phyloP scores from a whole-genome alignment of 2,113 vertebrate genomes.

The human region DNA sequence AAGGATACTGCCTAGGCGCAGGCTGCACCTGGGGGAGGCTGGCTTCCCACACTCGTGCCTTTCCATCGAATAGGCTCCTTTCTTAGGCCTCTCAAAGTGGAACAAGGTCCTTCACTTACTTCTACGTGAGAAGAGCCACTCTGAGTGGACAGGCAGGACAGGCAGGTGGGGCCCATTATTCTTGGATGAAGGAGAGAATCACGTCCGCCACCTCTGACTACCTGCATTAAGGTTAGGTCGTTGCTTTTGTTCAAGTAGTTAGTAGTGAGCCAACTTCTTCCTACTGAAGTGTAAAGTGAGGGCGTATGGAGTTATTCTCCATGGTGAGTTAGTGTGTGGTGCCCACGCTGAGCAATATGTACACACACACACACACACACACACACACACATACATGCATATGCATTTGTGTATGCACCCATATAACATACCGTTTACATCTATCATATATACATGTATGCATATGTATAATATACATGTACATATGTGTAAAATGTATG shows the following conservation, averaged over 20 bases:
- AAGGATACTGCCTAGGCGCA: neutral
- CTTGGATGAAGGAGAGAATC: neutral
- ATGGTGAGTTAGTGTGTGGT: neutral
- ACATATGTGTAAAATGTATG: neutral
- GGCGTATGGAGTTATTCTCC: neutral
- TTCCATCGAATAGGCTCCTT: neutral
- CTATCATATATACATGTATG: rapidly evolving
- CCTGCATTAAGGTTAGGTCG: no score
- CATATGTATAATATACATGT: neutral
- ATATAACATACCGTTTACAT: neutral
- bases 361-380: neutral
- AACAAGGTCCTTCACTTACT: neutral
- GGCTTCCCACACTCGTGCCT: no score
- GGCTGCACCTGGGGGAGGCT: neutral
- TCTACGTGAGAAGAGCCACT: neutral
- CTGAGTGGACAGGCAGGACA: neutral
- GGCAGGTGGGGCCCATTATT: neutral
- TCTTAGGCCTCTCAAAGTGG: neutral
- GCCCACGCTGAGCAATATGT: neutral
- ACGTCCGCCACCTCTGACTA: rapidly evolving
- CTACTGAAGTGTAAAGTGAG: neutral
- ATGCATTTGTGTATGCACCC: no score
- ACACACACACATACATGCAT: neutral
- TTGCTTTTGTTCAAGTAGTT: neutral
- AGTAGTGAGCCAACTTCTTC: neutral